Percentiles rank a stretch among this genome's conserved stretches.
phyloP scores from a whole-genome alignment of 2,113 vertebrate species.

The Myotis yumanensis region DNA sequence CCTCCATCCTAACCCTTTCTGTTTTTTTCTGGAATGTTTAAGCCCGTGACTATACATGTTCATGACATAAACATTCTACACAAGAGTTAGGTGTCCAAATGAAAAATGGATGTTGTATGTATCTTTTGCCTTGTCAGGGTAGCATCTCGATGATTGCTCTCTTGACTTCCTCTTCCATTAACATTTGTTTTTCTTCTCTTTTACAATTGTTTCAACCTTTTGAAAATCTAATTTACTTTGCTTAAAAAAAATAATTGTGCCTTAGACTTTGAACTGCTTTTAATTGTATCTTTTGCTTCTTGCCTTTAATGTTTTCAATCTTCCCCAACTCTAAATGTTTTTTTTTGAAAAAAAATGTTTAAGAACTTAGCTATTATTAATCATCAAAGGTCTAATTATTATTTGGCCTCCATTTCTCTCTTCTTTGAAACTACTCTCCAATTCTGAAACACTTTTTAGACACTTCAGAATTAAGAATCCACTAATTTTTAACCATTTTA shows the following conservation, averaged over 20 bases:
- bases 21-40: background rate
- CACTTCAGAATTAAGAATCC: background rate
- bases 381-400: background rate
- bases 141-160: background rate
- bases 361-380: background rate
- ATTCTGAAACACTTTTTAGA: background rate
- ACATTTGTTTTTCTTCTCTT: background rate
- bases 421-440: background rate
- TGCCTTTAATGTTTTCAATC: background rate
- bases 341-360: background rate
- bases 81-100: background rate
- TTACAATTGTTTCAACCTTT: slow-evolving; percentile 40
- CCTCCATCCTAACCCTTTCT: background rate
- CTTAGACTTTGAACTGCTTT: slow-evolving; percentile 1
- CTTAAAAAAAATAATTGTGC: slow-evolving; percentile 22
- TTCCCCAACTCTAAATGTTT: background rate
- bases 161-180: slow-evolving; percentile 7
- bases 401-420: background rate
- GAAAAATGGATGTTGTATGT: background rate
- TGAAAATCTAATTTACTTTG: background rate
- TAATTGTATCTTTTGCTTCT: slow-evolving; percentile 28
- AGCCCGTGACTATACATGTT: background rate
- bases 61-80: background rate
- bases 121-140: background rate
- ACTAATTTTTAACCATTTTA: background rate